Evolutionary conservation across 2,113 vertebrate species (phyloP), one percentile per base, ranked within the genome.

Genomic region (Elephantulus edwardii): DNA sequence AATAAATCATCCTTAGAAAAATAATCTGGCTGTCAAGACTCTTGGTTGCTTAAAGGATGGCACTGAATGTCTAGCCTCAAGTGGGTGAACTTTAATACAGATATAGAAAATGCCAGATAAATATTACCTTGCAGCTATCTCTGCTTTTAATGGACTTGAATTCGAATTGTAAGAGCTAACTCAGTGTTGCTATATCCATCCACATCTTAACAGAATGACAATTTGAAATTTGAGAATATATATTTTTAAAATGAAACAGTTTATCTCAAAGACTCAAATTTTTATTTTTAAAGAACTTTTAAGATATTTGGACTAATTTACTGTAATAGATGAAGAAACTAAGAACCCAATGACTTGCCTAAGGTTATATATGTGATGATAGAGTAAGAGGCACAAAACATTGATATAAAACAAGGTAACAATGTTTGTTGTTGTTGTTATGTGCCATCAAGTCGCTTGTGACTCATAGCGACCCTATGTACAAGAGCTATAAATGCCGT

Each of bases 1-100:
- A 96, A 95, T 87, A 95, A 95, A 58, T 50, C 40, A 87, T 89
- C 56, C 62, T 95, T 87, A 82, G 87, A 86, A 93, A 91, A 56
- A 50, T 93, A 95, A 92, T 92, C 84, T 90, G 79, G 48, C 84
- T 94, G 68, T 93, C 93, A 95, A 50, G 66, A 30, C 87, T 91
- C 40, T 93, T 91, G 84, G 46, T 66, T 95, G 54, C 50, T 93
- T 40, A 38, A 94, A 77, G 38, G 44, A 35, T 94, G 68, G 56
- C 46, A 78, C n/a, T 46, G 48, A 90, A 50, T 86, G 68, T 94
- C 72, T 92, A 93, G 91, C 60, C 91, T 93, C 75, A 93, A 82
- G 80, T 90, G 78, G 75, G 74, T 90, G 77, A 95, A 46, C 60
- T 95, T 95, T 93, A 95, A 93, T 93, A 64, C 84, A 93, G 94